Percentiles rank a stretch among this genome's conserved stretches.
Conservation (phyloP, 1,140 invertebrate genomes). For the Probaryconus sp. region DNA sequence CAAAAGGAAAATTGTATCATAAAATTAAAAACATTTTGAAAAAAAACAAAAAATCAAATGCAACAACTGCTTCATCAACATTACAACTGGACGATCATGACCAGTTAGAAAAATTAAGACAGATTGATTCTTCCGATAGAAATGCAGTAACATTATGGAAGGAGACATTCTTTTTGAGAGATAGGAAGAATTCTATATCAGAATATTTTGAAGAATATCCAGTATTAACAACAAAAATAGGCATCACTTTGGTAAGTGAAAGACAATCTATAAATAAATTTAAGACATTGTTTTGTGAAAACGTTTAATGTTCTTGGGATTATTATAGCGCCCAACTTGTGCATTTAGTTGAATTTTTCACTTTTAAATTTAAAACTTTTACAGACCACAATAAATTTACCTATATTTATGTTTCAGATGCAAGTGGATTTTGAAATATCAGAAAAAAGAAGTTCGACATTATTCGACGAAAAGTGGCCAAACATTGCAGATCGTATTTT, state of each 20-base stretch:
- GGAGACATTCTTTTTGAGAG: not conserved
- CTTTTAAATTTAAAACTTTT: too few relatives aligned
- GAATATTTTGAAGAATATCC: conserved; percentile 10
- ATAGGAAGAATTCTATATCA: conserved; percentile 6
- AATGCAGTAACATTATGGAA: not conserved
- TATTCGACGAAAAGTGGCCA: conserved; percentile 1
- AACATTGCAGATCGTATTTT: not conserved
- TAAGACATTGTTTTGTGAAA: too few relatives aligned
- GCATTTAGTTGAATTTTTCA: too few relatives aligned
- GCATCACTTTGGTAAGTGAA: not conserved
- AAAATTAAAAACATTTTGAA: conserved; percentile 2
- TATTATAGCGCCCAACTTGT: too few relatives aligned
- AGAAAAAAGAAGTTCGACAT: not conserved
- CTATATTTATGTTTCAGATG: too few relatives aligned
- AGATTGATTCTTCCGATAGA: not conserved
- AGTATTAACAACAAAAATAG: conserved; percentile 1
- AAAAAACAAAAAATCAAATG: not conserved
- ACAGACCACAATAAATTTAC: too few relatives aligned
- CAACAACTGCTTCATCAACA: not conserved
- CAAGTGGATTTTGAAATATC: not conserved
- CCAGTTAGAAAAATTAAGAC: not conserved
- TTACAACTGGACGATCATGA: not conserved
- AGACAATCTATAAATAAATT: too few relatives aligned
- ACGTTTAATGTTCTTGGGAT: too few relatives aligned
- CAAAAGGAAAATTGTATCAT: conserved; percentile 2